Evolutionary conservation across 2,113 vertebrate genomes (phyloP), one percentile per base, ranked within the genome.

Genomic region (Nipponia nippon): DNA sequence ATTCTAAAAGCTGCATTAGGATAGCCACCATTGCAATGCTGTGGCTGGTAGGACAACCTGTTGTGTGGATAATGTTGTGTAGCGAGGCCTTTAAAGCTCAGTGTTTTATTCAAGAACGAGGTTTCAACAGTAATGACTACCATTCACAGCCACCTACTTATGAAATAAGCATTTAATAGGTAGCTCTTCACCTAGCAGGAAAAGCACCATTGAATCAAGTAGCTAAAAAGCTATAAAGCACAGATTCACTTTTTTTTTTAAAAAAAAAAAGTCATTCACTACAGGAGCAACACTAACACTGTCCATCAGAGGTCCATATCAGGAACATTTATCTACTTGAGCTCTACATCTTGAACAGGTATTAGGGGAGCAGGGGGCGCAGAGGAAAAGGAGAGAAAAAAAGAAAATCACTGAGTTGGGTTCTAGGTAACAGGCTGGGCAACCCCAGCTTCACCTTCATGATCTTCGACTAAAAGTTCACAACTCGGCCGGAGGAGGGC

Each of bases 351-450:
- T 12, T 6, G 26, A 22, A 29, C 30, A n/a, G 6, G 5, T 9
- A 29, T 40, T 40, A 13, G 40, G 40, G 40, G 40, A 36, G 36
- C 13, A 7, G 18, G 11, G 21, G 4, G 22, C 16, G 7, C 7
- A 27, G 1, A 4, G 17, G 12, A 19, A 9, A 13, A 25, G 29
- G 2, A 0, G 1, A 1, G 2, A 3, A 3, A 16, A 11, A 29
- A 9, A 7, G 10, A 13, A 16, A 8, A 16, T 3, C n/a, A 21
- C 4, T 0, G 59, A 20, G 8, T 1, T 26, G 42, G 22, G 11
- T 4, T 72, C 27, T 21, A 15, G 34, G 1, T 0, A 13, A 4
- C 22, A 69, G n/a, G 11, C 44, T 1, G 6, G 7, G 18, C 52
- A 76, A 4, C 10, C 38, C 23, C 61, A 11, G 17, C 32, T 47